Base-by-base conservation (phyloP, 1,140 invertebrate genomes). In the Tetraneura akinire region DNA sequence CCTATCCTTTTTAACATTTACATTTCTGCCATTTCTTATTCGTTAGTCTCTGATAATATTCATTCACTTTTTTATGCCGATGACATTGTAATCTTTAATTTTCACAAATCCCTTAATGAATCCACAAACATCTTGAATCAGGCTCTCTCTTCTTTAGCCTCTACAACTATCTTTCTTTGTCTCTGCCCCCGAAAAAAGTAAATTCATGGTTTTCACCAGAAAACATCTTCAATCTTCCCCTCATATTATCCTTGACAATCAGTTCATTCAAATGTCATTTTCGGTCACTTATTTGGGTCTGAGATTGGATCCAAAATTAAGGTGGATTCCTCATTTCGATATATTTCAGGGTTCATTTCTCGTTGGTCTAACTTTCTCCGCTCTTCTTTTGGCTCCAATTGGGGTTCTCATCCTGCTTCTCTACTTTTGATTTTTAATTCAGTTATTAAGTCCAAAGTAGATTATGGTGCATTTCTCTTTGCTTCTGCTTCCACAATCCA, bases 361-460 rank as follows among this genome's bases (percentile, higher is more conserved):
- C n/a, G n/a, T n/a, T 62, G 60, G 60, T 29, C 60, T 16, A 62
- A 62, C 23, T 62, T 62, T 29, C 60, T 62, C 6, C 60, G 26
- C 1, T 26, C 26, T n/a, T n/a, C n/a, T 62, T 23, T 11, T 9
- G 60, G 60, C 26, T 5, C 26, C 1, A 10, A 14, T 1, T 62
- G 60, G 60, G 60, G 60, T 29, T 62, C 21, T 13, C 60, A 62
- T 26, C 23, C 60, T 9, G 29, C 60, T 32, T 62, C 4, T 29
- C 13, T 62, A 11, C 60, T 62, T 16, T 11, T 29, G 14, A 62
- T 62, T 10, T 26, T 62, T 13, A 62, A 62, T 62, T 29, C 60
- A 3, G 26, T 62, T 11, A 62, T 62, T 29, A 21, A 21, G 3
- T 23, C 60, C 10, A 64, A 37, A 64, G 13, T 16, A 14, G 62